Conservation (phyloP, 1,140 invertebrate species). For the Venturia canescens region DNA sequence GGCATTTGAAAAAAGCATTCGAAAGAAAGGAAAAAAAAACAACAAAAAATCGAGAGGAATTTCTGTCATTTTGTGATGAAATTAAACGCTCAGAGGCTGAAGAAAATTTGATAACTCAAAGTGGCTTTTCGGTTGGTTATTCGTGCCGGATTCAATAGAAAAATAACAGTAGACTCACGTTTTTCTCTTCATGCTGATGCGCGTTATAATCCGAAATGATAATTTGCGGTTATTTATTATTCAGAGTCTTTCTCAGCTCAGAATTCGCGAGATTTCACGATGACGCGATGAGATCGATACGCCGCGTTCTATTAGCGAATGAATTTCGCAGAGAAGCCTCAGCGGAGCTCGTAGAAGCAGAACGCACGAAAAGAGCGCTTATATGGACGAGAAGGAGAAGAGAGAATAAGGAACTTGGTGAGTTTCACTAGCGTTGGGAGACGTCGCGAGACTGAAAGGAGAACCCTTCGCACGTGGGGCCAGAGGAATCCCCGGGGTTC, state of each 20-base stretch:
- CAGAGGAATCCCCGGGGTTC: constrained; percentile 25
- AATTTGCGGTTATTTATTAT: neutral
- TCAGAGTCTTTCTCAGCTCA: neutral
- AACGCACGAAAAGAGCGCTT: neutral
- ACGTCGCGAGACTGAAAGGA: constrained; percentile 42
- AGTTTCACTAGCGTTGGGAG: constrained; percentile 34
- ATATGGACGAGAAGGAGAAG: neutral
- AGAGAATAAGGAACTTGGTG: constrained; percentile 1
- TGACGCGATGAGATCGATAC: neutral
- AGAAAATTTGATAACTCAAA: neutral
- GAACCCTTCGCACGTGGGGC: constrained; percentile 41
- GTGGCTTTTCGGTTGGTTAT: neutral
- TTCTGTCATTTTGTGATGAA: too few species aligned
- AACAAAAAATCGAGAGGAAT: too few species aligned
- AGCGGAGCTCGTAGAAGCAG: neutral
- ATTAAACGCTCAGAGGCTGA: neutral
- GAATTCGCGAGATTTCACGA: neutral
- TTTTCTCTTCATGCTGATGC: constrained; percentile 37
- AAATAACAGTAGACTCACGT: constrained; percentile 22
- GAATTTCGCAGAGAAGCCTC: constrained; percentile 1
- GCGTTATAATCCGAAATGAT: neutral
- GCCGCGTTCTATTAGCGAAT: neutral
- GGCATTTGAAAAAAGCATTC: too few species aligned
- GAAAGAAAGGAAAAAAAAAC: neutral
- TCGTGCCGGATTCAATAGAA: neutral